These are phyloP conservation scores for Branchellion lobata DNA, from an alignment of 2,888 invertebrate species.

Conservation along the genomic window DNA sequence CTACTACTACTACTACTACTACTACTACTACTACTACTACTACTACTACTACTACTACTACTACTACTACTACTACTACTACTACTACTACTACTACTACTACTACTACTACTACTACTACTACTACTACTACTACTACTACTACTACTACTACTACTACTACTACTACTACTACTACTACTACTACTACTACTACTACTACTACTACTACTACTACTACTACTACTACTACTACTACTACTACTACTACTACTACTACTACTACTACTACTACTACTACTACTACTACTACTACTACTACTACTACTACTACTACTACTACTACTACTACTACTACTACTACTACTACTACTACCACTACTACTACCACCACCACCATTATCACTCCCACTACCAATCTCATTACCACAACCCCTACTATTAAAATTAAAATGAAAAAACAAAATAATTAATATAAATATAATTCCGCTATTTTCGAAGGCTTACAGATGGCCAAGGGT, in stretches of 20 bases:
- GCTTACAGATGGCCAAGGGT: too few relatives aligned
- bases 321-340: constrained; percentile 33
- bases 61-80: constrained; percentile 30
- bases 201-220: constrained; percentile 25
- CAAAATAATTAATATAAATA: too few relatives aligned
- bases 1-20: constrained; percentile 25
- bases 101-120: constrained; percentile 25
- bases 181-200: constrained; percentile 34
- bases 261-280: constrained; percentile 28
- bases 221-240: constrained; percentile 34
- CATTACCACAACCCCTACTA: too few relatives aligned
- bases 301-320: constrained; percentile 25
- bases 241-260: constrained; percentile 29
- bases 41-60: constrained; percentile 27
- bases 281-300: constrained; percentile 34
- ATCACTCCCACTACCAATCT: too few relatives aligned
- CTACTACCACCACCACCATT: too few relatives aligned
- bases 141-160: constrained; percentile 28
- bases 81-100: constrained; percentile 33
- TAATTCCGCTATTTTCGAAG: too few relatives aligned
- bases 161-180: constrained; percentile 29
- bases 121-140: constrained; percentile 34
- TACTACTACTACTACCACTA: too few relatives aligned
- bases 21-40: constrained; percentile 35
- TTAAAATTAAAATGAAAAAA: too few relatives aligned